These are phyloP conservation scores for Parazoanthus swiftii DNA, from an alignment of 92 coral and sea anemone genomes.

Conservation along the genomic window DNA sequence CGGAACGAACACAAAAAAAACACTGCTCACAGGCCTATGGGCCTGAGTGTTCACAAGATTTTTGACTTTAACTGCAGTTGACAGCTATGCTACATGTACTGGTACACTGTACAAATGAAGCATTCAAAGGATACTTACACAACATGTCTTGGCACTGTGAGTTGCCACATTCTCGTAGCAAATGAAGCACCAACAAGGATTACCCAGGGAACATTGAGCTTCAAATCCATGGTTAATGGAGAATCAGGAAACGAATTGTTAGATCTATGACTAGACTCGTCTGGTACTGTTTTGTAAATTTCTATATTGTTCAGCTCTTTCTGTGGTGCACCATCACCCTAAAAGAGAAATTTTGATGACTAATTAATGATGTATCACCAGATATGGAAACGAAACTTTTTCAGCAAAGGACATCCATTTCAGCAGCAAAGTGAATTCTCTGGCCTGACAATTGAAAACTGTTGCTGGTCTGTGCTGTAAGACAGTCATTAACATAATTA, in stretches of 20 bases:
- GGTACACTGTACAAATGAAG: neutral
- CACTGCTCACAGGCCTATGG: no score
- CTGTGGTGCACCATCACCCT: slow-evolving; percentile 43
- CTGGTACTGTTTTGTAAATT: neutral
- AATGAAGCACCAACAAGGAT: slow-evolving; percentile 79
- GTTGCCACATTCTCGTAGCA: slow-evolving; percentile 95
- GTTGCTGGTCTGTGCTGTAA: no score
- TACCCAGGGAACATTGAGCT: slow-evolving; percentile 74
- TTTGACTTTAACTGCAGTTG: no score
- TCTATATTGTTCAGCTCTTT: slow-evolving; percentile 22
- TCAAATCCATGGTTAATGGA: slow-evolving; percentile 72
- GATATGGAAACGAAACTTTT: no score
- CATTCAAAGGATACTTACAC: slow-evolving; percentile 70
- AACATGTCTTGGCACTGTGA: slow-evolving; percentile 78
- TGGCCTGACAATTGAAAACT: no score
- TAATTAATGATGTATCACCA: neutral
- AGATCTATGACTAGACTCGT: neutral
- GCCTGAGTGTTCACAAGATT: no score
- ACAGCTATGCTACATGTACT: no score
- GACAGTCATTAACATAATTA: no score
- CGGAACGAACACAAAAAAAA: no score
- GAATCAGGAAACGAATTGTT: slow-evolving; percentile 1
- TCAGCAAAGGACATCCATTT: no score
- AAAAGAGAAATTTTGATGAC: neutral
- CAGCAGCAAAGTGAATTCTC: no score